A percentile compares a stretch with the other conserved stretches of the same genome.
Conservation (phyloP, 2,888 invertebrate species). For the Napeogenes inachia region DNA sequence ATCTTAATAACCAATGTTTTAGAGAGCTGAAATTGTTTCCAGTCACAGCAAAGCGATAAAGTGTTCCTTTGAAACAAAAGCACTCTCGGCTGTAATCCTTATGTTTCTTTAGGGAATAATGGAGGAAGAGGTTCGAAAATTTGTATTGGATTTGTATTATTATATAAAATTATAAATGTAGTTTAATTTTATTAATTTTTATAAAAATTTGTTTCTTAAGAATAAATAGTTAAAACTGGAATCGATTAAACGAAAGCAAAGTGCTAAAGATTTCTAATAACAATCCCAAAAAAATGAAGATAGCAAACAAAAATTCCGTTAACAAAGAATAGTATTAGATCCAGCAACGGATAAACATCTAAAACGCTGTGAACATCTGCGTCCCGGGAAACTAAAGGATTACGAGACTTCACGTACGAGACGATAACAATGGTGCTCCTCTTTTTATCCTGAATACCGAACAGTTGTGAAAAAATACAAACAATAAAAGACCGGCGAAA, state of each 20-base stretch:
- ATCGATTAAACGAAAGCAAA: too few species aligned
- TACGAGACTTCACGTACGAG: slow-evolving; percentile 39
- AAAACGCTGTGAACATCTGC: slow-evolving; percentile 37
- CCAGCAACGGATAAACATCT: slow-evolving; percentile 27
- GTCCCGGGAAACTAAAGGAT: slow-evolving; percentile 36
- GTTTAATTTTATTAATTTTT: too few species aligned
- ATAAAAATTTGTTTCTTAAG: too few species aligned
- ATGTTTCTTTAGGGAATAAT: not conserved
- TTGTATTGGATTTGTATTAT: not conserved
- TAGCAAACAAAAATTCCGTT: slow-evolving; percentile 8
- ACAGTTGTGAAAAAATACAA: slow-evolving; percentile 64
- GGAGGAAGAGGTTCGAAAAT: not conserved
- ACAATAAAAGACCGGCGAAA: slow-evolving; percentile 55
- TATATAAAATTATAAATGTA: too few species aligned
- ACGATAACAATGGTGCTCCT: slow-evolving; percentile 54
- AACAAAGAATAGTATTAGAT: slow-evolving; percentile 28
- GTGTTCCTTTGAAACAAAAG: slow-evolving; percentile 3
- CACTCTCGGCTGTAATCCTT: not conserved
- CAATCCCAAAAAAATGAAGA: not conserved
- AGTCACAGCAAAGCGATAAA: slow-evolving; percentile 15
- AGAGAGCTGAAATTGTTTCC: slow-evolving; percentile 34
- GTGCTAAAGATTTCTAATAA: not conserved
- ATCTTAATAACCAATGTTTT: slow-evolving; percentile 49
- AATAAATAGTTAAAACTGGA: too few species aligned
- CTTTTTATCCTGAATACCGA: slow-evolving; percentile 48